Conservation (phyloP, 2,888 invertebrate species). For the Conchocele bisecta region DNA sequence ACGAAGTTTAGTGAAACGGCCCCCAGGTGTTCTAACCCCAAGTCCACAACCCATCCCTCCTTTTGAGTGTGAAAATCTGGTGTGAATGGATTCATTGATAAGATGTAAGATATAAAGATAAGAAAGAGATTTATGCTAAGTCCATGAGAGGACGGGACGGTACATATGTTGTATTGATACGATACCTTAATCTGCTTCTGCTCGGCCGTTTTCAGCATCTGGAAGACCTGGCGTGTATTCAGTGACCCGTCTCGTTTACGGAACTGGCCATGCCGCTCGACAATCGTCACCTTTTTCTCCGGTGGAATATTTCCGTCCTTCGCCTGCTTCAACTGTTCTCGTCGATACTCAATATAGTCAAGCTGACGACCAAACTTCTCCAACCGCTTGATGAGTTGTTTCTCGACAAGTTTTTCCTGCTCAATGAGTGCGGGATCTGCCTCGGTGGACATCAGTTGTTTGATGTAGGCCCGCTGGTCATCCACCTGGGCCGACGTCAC, state of each 20-base stretch:
- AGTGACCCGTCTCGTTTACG: constrained; percentile 73
- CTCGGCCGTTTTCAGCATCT: constrained; percentile 73
- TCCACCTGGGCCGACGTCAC: constrained; percentile 72
- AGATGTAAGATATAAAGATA: too few relatives aligned
- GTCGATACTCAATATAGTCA: constrained; percentile 59
- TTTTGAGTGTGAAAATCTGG: too few relatives aligned
- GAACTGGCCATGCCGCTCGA: constrained; percentile 73
- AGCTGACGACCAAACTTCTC: constrained; percentile 68
- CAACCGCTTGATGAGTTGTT: constrained; percentile 74
- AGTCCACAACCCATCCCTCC: too few relatives aligned
- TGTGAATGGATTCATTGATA: too few relatives aligned
- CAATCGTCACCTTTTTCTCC: constrained; percentile 47
- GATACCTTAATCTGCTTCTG: constrained; percentile 74
- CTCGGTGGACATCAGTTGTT: constrained; percentile 70
- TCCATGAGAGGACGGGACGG: too few relatives aligned
- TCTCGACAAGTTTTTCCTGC: constrained; percentile 75
- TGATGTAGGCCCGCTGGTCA: constrained; percentile 73
- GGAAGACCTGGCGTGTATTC: constrained; percentile 76
- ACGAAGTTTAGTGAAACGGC: too few relatives aligned
- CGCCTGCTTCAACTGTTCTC: constrained; percentile 55
- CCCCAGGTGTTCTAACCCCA: too few relatives aligned
- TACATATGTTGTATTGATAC: too few relatives aligned
- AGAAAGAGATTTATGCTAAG: too few relatives aligned
- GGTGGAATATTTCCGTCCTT: constrained; percentile 37
- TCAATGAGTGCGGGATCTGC: constrained; percentile 68